Base-by-base conservation (phyloP, 2,888 invertebrate genomes). In the Drosophila rubida region DNA sequence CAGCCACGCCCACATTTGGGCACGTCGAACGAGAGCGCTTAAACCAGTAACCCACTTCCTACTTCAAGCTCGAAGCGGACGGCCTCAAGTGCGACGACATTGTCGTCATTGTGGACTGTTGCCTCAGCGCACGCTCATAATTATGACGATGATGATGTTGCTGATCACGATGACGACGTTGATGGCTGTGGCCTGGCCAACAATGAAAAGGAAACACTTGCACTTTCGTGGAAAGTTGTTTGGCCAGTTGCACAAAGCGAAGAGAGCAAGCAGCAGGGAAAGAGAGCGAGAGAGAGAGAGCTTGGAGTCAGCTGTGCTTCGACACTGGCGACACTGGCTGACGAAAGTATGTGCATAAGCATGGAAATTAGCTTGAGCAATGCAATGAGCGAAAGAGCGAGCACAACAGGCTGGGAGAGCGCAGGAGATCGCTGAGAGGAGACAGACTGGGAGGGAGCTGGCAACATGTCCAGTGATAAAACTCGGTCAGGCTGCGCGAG, bases 171-270 rank as follows among this genome's bases (percentile, higher is more conserved):
- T 46, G 4, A 30, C 7, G 30, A 16, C 37, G 8, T 41, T 22
- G 54, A 25, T 27, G 16, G 14, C 39, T 27, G 39, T 23, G 23
- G 50, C 50, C 48, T 13, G 57, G 37, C 48, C 39, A 74, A 81
- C 83, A 89, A 82, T 87, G 89, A 78, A 82, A 80, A 77, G 87
- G 81, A 79, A 88, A 82, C 71, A 81, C 82, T 90, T 87, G 79
- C 88, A 85, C 82, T 90, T 89, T 90, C 85, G 71, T 76, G 69
- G 87, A 89, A 89, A 87, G 87, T 80, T 71, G 77, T 65, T 66
- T 70, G 55, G 62, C 72, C 69, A 80, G 79, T 72, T 75, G 75
- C 58, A 67, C 32, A 41, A 22, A 22, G 27, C 32, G 64, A 45
- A 22, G 27, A 37, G 64, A 45, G 19, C 19, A 19, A 19, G 19